A percentile compares a stretch with the other conserved stretches of the same genome.
Evolutionary conservation across 1,140 invertebrate genomes (phyloP).

Genomic region (Triops cancriformis): DNA sequence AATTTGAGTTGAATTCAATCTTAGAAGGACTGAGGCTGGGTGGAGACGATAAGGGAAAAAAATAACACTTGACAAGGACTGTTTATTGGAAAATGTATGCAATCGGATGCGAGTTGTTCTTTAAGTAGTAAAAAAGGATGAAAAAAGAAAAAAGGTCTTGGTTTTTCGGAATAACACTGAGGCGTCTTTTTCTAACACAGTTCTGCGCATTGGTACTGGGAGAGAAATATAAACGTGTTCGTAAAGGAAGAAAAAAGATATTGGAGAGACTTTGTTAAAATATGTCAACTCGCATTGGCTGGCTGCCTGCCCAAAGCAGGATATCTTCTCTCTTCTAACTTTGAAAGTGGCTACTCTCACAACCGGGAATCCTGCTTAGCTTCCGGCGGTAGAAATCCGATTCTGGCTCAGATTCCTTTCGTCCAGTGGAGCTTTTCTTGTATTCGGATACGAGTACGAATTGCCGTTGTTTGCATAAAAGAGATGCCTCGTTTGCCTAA

Average conservation of each 20-base stretch:
- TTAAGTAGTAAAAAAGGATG: not conserved
- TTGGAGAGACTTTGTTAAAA: not conserved
- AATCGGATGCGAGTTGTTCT: not conserved
- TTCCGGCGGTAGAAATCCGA: not conserved
- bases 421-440: too few relatives aligned
- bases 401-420: not conserved
- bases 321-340: not conserved
- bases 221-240: not conserved
- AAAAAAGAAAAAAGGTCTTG: not conserved
- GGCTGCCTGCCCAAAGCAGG: not conserved
- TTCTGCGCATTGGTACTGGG: not conserved
- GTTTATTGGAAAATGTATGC: not conserved
- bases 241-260: not conserved
- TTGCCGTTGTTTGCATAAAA: too few relatives aligned
- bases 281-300: not conserved
- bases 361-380: not conserved
- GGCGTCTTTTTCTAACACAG: too few relatives aligned
- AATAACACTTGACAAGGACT: too few relatives aligned
- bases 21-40: too few relatives aligned
- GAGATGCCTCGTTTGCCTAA: too few relatives aligned
- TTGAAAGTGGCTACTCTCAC: not conserved
- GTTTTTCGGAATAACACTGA: not conserved
- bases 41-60: too few relatives aligned
- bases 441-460: too few relatives aligned
- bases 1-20: too few relatives aligned